Base-by-base conservation (phyloP, 53 echinoderm and acorn worm genomes). In the Stichopus horrens region DNA sequence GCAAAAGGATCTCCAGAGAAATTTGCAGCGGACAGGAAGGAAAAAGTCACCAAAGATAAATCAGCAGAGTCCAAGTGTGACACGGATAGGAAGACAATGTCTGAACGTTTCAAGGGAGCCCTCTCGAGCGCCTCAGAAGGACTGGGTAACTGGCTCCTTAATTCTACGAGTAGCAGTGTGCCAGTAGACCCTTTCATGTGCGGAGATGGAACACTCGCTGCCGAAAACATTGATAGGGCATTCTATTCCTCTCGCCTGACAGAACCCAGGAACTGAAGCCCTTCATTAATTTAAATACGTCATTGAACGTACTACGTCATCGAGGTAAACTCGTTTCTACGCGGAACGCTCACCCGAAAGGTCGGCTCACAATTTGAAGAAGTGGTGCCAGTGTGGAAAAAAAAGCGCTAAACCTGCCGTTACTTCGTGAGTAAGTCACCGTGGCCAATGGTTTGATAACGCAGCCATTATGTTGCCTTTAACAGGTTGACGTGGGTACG, bases 81-180 rank as follows among this genome's bases (percentile, higher is more conserved):
- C 7, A 55, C 4, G 13, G 87, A 87, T 4, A 74, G 87, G 55
- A 87, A 87, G 58, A 87, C 87, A 55, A 58, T 87, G 75, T 74
- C 74, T 7, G 87, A 87, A 74, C 74, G 87, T 18, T 74, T 87
- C 19, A 74, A 74, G 75, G 87, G 87, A 14, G 87, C 87, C 75
- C 18, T 87, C 10, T 87, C 87, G 5, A 87, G 56, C 71, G 75
- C 74, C 18, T 86, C 86, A 11, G 73, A 86, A 54, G 74, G 74
- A 52, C 21, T 86, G 4, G 57, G 74, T 54, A 86, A 86, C 21
- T 86, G 86, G 86, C 57, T 86, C 11, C 18, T 86, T 7, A 73
- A 54, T 16, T 86, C 86, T 4, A 54, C 86, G 10, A 53, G 54
- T 51, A 73, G 14, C 74, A 74, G 73, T 56, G 86, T 74, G 37